phyloP scores from a whole-genome alignment of 1,140 invertebrate species.

The Aleiodes sp. region DNA sequence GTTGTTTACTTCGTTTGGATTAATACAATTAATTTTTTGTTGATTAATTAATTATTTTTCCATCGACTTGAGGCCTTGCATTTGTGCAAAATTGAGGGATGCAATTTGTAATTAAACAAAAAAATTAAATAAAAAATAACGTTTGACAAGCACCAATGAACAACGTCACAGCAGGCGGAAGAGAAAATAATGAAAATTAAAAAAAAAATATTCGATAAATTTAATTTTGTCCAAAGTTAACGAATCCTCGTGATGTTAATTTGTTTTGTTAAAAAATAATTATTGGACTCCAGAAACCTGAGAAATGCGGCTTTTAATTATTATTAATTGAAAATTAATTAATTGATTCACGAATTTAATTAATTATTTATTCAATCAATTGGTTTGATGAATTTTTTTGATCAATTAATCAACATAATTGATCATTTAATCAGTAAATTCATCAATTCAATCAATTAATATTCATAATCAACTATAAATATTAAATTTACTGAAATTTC shows the following conservation, averaged over 20 bases:
- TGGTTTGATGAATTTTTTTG: too few species aligned
- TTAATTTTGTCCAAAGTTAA: conserved; percentile 18
- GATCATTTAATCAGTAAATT: neutral
- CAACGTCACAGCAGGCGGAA: conserved; percentile 22
- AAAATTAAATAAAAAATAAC: conserved; percentile 1
- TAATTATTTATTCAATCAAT: too few species aligned
- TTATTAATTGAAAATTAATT: too few species aligned
- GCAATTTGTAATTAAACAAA: neutral
- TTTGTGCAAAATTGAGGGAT: too few species aligned
- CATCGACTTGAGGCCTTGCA: too few species aligned
- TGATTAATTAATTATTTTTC: too few species aligned
- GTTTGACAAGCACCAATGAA: conserved; percentile 16
- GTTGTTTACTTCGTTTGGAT: neutral
- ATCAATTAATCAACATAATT: too few species aligned
- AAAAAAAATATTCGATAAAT: neutral
- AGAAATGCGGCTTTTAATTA: too few species aligned
- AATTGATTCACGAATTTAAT: too few species aligned
- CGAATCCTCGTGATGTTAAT: conserved; percentile 13
- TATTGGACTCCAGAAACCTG: too few species aligned
- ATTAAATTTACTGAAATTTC: neutral
- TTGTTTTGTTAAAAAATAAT: too few species aligned
- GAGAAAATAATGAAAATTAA: conserved; percentile 21
- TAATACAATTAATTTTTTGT: conserved; percentile 3
- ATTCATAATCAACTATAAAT: neutral
- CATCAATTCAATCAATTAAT: neutral